Evolutionary conservation across 2,113 vertebrate species (phyloP).

Genomic region (Lophura nycthemera): DNA sequence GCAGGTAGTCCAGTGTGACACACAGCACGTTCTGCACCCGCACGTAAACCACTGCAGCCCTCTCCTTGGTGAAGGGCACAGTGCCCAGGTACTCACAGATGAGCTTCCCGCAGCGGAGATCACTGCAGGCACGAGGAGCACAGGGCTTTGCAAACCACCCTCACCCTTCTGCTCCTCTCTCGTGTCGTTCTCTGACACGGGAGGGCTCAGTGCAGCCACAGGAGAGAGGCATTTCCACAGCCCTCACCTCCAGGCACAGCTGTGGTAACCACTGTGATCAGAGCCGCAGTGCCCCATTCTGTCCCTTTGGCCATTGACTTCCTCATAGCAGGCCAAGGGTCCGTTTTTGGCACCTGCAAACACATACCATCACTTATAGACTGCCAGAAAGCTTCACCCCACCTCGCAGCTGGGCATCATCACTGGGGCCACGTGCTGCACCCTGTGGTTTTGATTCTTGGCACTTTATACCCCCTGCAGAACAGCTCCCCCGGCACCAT

Average conservation of each 20-base stretch:
- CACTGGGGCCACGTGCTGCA: too few species aligned
- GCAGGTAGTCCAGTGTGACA: slow-evolving; percentile 19
- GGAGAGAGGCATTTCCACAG: too few species aligned
- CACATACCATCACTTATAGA: fast-evolving
- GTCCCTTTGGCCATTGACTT: slow-evolving; percentile 38
- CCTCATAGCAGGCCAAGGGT: slow-evolving; percentile 12
- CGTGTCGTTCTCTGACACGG: background rate
- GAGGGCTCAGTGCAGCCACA: too few species aligned
- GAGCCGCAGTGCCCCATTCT: slow-evolving; percentile 42
- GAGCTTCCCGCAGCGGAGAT: slow-evolving; percentile 29
- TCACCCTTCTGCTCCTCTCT: background rate
- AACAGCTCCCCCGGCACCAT: background rate
- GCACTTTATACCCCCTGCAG: too few species aligned
- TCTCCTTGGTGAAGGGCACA: background rate
- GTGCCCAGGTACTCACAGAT: background rate
- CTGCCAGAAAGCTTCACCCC: background rate
- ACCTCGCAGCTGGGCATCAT: background rate
- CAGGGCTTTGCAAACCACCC: background rate
- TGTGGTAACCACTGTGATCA: background rate
- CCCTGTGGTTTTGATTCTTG: too few species aligned
- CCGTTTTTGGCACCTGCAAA: slow-evolving; percentile 10
- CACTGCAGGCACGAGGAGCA: background rate
- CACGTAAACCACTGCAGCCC: background rate
- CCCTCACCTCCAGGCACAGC: background rate
- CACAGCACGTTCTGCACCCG: background rate